Evolutionary conservation across 2,113 vertebrate genomes (phyloP).

Genomic region (Prochilodus magdalenae): DNA sequence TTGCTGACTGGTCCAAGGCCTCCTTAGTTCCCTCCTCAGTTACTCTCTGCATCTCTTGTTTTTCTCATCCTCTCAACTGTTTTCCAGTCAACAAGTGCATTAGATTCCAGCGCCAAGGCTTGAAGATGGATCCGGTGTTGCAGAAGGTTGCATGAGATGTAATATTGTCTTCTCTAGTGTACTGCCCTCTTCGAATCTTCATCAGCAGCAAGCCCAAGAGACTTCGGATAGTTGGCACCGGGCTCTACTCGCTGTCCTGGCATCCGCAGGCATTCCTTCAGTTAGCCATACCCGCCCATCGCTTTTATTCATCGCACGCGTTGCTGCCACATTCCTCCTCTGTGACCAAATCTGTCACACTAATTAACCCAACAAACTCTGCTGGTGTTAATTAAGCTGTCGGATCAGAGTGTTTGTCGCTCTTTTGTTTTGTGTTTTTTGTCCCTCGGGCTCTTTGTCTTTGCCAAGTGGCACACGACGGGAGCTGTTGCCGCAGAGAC

Average conservation of each 20-base stretch:
- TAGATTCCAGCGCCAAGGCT: background rate
- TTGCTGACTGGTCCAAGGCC: constrained; percentile 19
- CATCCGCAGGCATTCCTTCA: constrained; percentile 45
- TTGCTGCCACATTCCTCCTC: constrained; percentile 49
- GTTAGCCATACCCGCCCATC: constrained; percentile 31
- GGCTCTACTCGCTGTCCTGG: background rate
- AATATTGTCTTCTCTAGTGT: background rate
- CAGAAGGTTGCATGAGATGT: background rate
- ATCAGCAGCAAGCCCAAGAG: background rate
- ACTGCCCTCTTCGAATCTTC: background rate
- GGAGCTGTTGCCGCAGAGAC: constrained; percentile 47
- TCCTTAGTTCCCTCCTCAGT: constrained; percentile 19
- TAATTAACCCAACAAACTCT: constrained; percentile 62
- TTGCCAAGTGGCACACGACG: constrained; percentile 56
- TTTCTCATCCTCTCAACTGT: background rate
- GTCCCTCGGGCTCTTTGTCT: constrained; percentile 61
- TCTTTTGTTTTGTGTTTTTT: constrained; percentile 55
- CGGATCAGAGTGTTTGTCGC: constrained; percentile 56
- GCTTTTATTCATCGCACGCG: constrained; percentile 47
- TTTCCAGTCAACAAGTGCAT: background rate
- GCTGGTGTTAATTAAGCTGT: constrained; percentile 60
- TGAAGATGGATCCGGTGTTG: background rate
- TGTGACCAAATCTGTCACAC: constrained; percentile 56
- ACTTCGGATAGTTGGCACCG: constrained; percentile 4
- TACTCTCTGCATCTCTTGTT: constrained; percentile 12